A percentile compares a stretch with the other conserved stretches of the same genome.
phyloP scores from a whole-genome alignment of 2,888 invertebrate species.

The Papilio demoleus region DNA sequence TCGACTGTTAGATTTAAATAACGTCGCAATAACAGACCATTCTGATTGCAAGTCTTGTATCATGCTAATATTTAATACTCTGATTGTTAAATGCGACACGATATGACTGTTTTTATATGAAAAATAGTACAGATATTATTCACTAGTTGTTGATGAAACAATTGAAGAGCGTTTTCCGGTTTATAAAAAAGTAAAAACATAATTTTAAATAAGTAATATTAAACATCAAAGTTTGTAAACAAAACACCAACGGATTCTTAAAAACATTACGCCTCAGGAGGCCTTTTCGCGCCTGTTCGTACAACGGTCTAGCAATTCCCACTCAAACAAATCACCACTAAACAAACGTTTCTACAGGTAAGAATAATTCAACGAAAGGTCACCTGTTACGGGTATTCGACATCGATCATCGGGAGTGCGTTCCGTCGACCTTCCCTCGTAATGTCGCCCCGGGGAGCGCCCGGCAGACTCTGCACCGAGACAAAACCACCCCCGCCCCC shows the following conservation, averaged over 20 bases:
- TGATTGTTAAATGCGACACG: background rate
- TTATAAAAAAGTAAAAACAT: background rate
- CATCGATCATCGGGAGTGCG: conserved; percentile 83
- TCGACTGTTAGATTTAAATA: conserved; percentile 2
- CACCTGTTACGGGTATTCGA: conserved; percentile 81
- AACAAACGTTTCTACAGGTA: conserved; percentile 81
- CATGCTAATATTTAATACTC: conserved; percentile 7
- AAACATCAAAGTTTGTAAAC: conserved; percentile 7
- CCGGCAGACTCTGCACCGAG: conserved; percentile 64
- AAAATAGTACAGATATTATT: background rate
- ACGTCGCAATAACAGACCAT: conserved; percentile 3
- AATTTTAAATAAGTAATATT: background rate
- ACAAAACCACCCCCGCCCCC: conserved; percentile 56
- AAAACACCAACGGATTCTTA: background rate
- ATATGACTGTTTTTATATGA: background rate
- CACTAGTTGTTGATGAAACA: too few species aligned
- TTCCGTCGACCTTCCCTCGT: conserved; percentile 74
- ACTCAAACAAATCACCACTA: conserved; percentile 79
- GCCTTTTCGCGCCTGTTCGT: conserved; percentile 54
- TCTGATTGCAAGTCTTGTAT: conserved; percentile 8
- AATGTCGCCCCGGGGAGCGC: conserved; percentile 76
- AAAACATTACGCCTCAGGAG: conserved; percentile 53
- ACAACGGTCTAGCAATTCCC: conserved; percentile 69
- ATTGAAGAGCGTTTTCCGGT: background rate
- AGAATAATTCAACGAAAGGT: conserved; percentile 81